Evolutionary conservation across 2,888 invertebrate species (phyloP), one percentile per base, ranked within the genome.

Genomic region (Zonitis immaculata): DNA sequence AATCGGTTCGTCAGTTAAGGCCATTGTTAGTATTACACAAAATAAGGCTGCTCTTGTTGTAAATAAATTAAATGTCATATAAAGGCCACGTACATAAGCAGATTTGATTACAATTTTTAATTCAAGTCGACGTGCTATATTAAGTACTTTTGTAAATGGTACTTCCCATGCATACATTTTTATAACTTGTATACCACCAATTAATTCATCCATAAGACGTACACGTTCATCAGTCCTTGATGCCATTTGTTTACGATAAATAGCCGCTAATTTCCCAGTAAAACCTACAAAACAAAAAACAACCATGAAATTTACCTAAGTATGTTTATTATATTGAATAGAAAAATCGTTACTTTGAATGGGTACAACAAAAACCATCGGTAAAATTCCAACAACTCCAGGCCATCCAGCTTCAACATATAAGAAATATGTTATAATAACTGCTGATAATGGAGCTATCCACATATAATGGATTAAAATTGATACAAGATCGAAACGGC

Each of bases 401-500:
- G 86, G 84, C 57, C 84, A 82, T 14, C 89, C 88, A 47, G 89
- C 86, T 69, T 87, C 84, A 27, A 76, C 75, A 78, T 88, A 95
- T 51, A 93, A 81, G 57, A 95, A 84, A 67, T 85, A 88, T 56
- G 88, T 86, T 18, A 93, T 88, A 27, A 87, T 84, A 0, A 83
- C 61, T 4, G 84, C 66, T 26, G 83, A 79, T 7, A 81, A 56
- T 0, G 95, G 95, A 58, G 91, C 85, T 27, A 93, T 82, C 92
- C 94, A 93, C 70, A 95, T 82, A 76, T 88, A 93, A 73, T 95
- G 91, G 7, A 92, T 78, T 72, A 87, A 91, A 51, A 90, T 82
- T 54, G 89, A 86, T 3, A 89, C 87, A 73, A 88, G 82, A 74
- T 97, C 96, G 69, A 97, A 90, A 35, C 95, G 86, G 73, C 88